Evolutionary conservation across 2,797 vertebrate species (phyloP).

Genomic region (Sorex maritimensis): DNA sequence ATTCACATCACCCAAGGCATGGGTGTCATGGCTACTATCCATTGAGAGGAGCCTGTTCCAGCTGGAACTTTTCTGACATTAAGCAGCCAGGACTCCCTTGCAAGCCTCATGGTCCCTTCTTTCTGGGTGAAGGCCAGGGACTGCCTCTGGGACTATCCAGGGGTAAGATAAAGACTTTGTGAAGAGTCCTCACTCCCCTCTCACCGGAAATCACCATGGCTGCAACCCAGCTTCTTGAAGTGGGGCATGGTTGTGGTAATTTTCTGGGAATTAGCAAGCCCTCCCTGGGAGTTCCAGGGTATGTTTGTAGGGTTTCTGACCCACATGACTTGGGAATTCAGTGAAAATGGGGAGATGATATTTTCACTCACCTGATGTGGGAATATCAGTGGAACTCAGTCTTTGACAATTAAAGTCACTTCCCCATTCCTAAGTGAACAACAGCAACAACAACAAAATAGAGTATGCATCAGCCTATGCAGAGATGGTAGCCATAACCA

Average conservation of each 20-base stretch:
- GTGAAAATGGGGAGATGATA: background rate
- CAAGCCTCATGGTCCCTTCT: background rate
- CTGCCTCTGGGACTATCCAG: background rate
- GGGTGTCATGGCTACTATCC: background rate
- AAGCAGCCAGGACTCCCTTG: background rate
- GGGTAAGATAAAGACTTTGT: background rate
- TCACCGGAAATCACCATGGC: background rate
- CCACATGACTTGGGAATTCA: background rate
- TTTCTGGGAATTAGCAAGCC: background rate
- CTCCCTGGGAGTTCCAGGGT: background rate
- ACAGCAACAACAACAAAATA: background rate
- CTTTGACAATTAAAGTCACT: background rate
- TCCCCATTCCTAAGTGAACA: background rate
- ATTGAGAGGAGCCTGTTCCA: background rate
- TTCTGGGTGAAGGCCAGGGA: background rate
- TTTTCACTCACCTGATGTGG: background rate
- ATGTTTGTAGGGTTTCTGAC: background rate
- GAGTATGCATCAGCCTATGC: background rate
- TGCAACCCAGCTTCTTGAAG: background rate
- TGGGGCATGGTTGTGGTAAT: too few relatives aligned
- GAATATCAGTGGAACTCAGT: background rate
- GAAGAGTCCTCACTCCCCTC: background rate
- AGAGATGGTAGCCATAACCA: too few relatives aligned
- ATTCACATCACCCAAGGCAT: background rate
- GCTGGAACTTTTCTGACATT: rapidly evolving